A percentile compares a stretch with the other conserved stretches of the same genome.
Conservation (phyloP, 2,797 vertebrate species). For the Kryptopterus vitreolus region DNA sequence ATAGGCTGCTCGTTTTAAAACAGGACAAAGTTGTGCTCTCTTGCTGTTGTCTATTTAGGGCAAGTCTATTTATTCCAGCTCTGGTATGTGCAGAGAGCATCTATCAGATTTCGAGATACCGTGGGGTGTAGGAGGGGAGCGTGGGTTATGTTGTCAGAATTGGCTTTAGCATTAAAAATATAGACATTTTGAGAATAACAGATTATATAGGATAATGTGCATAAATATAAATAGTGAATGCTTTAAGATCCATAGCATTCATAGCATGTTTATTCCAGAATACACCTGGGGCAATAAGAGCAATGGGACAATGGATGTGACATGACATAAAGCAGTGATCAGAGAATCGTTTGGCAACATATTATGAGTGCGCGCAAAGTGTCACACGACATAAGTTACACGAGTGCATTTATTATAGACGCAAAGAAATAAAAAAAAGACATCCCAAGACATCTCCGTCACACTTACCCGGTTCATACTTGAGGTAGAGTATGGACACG, state of each 20-base stretch:
- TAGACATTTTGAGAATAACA: neutral
- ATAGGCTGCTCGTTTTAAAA: slow-evolving; percentile 18
- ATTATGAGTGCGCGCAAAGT: neutral
- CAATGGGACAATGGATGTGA: too few species aligned
- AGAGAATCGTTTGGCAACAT: neutral
- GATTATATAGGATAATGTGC: neutral
- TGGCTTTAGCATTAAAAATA: slow-evolving; percentile 12
- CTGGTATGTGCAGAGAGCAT: slow-evolving; percentile 66
- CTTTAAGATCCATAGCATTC: neutral
- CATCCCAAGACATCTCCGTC: neutral
- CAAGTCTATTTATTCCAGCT: slow-evolving; percentile 77
- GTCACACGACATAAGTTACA: neutral
- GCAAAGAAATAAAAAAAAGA: neutral
- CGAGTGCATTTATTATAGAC: too few species aligned
- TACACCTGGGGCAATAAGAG: too few species aligned
- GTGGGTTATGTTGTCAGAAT: slow-evolving; percentile 12
- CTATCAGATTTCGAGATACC: slow-evolving; percentile 72
- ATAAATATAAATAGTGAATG: neutral
- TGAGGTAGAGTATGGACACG: slow-evolving; percentile 96
- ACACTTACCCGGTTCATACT: slow-evolving; percentile 92
- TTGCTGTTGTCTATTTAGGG: slow-evolving; percentile 74
- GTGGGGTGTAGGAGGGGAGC: neutral
- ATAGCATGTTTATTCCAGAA: neutral
- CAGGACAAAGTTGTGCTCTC: slow-evolving; percentile 32
- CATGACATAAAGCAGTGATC: neutral